Evolutionary conservation across 1,140 invertebrate species (phyloP), one percentile per base, ranked within the genome.

Genomic region (Capitella teleta): DNA sequence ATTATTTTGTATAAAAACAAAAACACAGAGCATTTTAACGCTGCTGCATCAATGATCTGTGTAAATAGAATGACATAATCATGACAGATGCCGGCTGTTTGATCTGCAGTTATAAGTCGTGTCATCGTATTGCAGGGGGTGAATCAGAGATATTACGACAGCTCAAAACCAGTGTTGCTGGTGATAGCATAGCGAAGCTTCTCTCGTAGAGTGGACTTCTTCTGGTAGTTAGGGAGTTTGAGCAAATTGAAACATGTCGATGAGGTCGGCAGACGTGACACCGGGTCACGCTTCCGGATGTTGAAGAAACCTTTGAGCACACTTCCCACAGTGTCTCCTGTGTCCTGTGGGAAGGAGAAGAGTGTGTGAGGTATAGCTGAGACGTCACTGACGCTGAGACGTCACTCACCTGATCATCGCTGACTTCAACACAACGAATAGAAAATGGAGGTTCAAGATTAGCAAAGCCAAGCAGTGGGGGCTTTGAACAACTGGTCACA

Each of bases 171-270:
- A 14, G 95, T 95, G 68, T 98, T 96, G 59, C 90, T 93, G 41
- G 85, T 86, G 14, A 99, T 92, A 0, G 95, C 94, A 70, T 98
- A 99, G 46, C 91, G 79, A 2, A 99, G 73, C 75, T 99, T 99
- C 56, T 98, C 94, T 23, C 89, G 75, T 8, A 99, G 73, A 1
- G 90, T 94, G 56, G 84, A 85, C 64, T 94, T 91, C 68, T 93
- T 94, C 65, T 94, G 90, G 70, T 99, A 99, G 73, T 98, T 98
- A 46, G 96, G 96, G 59, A 99, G 75, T 69, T 98, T 99, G 12
- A 99, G 78, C 24, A 99, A 78, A 76, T 99, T 99, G 73, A 99
- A 99, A 68, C 96, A 99, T 0, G 96, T 99, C 0, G 95, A 98
- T 0, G 93, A 95, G 0, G 96, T 98, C 23, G 95, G 96, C 28